Base-by-base conservation (phyloP, 2,888 invertebrate species). In the Actias luna region DNA sequence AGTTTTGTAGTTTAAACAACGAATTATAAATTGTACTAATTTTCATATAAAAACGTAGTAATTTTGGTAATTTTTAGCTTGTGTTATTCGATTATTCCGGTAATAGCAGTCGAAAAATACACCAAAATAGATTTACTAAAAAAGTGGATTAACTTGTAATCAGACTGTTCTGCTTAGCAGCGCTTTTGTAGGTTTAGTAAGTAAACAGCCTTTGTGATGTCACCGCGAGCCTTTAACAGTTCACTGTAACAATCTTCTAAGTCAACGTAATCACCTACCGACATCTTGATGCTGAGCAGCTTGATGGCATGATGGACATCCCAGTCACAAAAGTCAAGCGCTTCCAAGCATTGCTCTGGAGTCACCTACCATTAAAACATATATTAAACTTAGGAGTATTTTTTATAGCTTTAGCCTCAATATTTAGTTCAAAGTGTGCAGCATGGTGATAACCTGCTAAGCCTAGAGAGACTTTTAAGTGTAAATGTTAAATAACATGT, bases 261-360 rank as follows among this genome's bases (percentile, higher is more conserved):
- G 0, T 80, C 68, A 0, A 78, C 75, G 4, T 71, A 69, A 0
- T 68, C 67, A 10, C 74, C 80, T 0, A 78, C 79, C 0, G 84
- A 72, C 3, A 84, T 69, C 63, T 80, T 81, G 77, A 97, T 93
- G 60, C 95, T 94, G 27, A 96, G 93, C 67, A 96, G 88, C 82
- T 98, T 98, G 69, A 98, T 97, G 16, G 98, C 98, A 60, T 95
- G 95, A 78, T 97, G 96, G 0, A 98, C 96, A 79, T 98, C 96
- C 98, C 98, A 98, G 67, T 96, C 95, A 62, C 97, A 96, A 66
- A 96, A 94, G 78, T 98, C 96, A 52, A 98, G 85, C 0, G 97
- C 96, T 67, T 94, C 93, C 5, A 98, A 89, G 75, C 98, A 98
- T 66, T 96, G 95, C 69, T 96, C 96, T 0, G 96, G 94, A 0